Percentiles rank a stretch among this genome's conserved stretches.
These are phyloP conservation scores for Dicyrtoma fusca DNA, from an alignment of 2,888 invertebrate species.

Conservation along the genomic window DNA sequence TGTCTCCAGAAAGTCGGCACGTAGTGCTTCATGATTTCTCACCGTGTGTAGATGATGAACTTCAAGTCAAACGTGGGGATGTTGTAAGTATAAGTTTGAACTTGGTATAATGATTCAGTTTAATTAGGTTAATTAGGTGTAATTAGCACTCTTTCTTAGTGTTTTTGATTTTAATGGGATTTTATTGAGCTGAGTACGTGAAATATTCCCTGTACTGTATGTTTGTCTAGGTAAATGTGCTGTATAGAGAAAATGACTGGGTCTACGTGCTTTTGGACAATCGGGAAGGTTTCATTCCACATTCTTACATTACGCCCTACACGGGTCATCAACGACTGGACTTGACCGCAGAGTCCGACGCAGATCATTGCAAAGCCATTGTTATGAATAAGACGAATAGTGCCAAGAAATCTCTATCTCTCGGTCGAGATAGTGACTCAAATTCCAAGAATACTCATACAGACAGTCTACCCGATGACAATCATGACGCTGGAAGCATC, in stretches of 20 bases:
- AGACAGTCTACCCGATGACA: constrained; percentile 32
- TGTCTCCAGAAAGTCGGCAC: constrained; percentile 89
- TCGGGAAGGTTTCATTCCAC: constrained; percentile 88
- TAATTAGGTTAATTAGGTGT: too few species aligned
- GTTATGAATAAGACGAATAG: constrained; percentile 12
- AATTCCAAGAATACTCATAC: constrained; percentile 31
- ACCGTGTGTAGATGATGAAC: constrained; percentile 81
- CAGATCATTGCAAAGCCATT: constrained; percentile 22
- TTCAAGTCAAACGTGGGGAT: constrained; percentile 80
- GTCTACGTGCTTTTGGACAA: constrained; percentile 77
- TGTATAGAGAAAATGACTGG: constrained; percentile 96
- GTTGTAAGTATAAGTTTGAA: constrained; percentile 30
- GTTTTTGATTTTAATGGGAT: not conserved
- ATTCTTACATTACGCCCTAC: constrained; percentile 88
- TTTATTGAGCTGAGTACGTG: too few species aligned
- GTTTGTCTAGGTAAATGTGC: constrained; percentile 71
- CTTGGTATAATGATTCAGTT: too few species aligned
- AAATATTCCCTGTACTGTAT: constrained; percentile 1
- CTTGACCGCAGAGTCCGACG: constrained; percentile 65
- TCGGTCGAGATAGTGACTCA: constrained; percentile 28
- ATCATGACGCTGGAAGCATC: constrained; percentile 28
- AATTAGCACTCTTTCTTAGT: too few species aligned
- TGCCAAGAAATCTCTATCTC: constrained; percentile 2
- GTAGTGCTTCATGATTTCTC: constrained; percentile 92
- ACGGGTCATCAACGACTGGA: constrained; percentile 74